Evolutionary conservation across 2,888 invertebrate genomes (phyloP).

Genomic region (Drosophila diplacantha): DNA sequence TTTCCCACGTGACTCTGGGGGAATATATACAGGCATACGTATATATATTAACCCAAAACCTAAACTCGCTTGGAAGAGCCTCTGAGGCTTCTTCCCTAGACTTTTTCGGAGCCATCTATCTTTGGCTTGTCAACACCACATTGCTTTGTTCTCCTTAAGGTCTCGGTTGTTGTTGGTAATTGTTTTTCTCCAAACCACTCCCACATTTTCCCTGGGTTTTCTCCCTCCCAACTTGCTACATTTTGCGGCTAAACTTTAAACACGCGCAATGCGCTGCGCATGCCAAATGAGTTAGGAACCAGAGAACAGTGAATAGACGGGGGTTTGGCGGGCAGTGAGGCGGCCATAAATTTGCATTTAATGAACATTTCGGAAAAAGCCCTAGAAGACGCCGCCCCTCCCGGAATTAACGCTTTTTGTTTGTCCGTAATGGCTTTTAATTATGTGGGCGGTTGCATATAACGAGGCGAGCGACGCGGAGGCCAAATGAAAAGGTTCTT

Average conservation of each 20-base stretch:
- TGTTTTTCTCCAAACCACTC: constrained; percentile 50
- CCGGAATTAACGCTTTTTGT: constrained; percentile 58
- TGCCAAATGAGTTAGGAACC: constrained; percentile 58
- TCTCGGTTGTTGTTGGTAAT: constrained; percentile 40
- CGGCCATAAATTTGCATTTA: constrained; percentile 68
- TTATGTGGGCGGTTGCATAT: constrained; percentile 58
- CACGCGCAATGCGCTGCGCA: constrained; percentile 65
- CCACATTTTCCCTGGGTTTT: constrained; percentile 2
- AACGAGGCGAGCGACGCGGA: constrained; percentile 26
- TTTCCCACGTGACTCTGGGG: constrained; percentile 32
- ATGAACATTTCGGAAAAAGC: constrained; percentile 58
- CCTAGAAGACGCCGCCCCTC: constrained; percentile 33
- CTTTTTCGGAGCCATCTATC: constrained; percentile 51
- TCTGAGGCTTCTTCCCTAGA: background rate
- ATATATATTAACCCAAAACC: constrained; percentile 22
- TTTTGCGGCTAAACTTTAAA: constrained; percentile 59
- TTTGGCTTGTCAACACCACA: constrained; percentile 58
- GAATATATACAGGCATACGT: background rate
- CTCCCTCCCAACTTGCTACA: constrained; percentile 16
- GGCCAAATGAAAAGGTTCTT: constrained; percentile 20
- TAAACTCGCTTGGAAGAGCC: background rate
- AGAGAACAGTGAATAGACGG: background rate
- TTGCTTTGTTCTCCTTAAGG: constrained; percentile 27
- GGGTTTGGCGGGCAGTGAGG: background rate
- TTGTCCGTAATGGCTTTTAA: constrained; percentile 64